A percentile compares a stretch with the other conserved stretches of the same genome.
Evolutionary conservation across 2,888 invertebrate species (phyloP).

Genomic region (Frankliniella intonsa): DNA sequence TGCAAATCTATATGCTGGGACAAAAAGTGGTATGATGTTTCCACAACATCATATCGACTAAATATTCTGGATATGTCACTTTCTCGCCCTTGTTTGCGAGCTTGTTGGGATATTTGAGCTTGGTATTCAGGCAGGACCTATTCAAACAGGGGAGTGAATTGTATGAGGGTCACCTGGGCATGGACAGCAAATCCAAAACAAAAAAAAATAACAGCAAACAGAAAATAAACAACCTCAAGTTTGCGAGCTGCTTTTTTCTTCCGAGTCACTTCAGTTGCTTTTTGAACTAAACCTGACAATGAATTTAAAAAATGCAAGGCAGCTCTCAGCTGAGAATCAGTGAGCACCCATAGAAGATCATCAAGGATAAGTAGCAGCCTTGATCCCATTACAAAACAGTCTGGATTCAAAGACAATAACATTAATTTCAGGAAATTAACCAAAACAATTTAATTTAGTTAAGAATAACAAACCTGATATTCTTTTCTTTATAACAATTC

Average conservation of each 20-base stretch:
- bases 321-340: conserved; percentile 92
- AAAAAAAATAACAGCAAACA: conserved; percentile 35
- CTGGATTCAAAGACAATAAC: conserved; percentile 49
- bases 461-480: conserved; percentile 59
- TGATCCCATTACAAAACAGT: conserved; percentile 90
- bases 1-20: conserved; percentile 92
- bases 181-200: conserved; percentile 26
- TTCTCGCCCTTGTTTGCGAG: conserved; percentile 41
- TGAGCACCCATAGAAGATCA: conserved; percentile 94
- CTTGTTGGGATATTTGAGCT: conserved; percentile 62
- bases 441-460: neutral
- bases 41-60: conserved; percentile 84
- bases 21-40: conserved; percentile 95
- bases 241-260: conserved; percentile 80
- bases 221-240: conserved; percentile 56
- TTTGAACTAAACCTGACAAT: conserved; percentile 72
- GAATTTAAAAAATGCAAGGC: conserved; percentile 86
- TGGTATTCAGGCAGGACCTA: conserved; percentile 68
- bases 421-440: neutral
- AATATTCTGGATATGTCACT: conserved; percentile 50
- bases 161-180: neutral
- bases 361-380: conserved; percentile 88
- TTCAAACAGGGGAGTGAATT: conserved; percentile 28
- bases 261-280: conserved; percentile 72
- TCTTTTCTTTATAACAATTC: conserved; percentile 93